Evolutionary conservation across 2,113 vertebrate genomes (phyloP).

Genomic region (Salvator merianae): DNA sequence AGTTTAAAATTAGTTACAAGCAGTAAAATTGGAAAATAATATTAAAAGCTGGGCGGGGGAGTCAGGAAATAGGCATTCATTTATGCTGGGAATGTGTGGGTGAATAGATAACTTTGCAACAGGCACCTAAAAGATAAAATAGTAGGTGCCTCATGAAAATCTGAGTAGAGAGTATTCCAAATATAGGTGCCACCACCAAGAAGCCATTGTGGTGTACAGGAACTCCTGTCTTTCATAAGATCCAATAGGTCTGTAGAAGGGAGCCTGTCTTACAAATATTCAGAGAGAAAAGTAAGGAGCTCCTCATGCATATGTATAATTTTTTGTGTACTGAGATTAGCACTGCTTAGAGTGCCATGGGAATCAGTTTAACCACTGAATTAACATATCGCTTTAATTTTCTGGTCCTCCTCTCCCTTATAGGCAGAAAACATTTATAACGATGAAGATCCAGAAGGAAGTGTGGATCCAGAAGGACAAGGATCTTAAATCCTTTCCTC

Average conservation of each 20-base stretch:
- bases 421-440: slow-evolving; percentile 99
- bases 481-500: slow-evolving; percentile 72
- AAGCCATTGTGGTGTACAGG: background rate
- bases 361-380: fast-evolving
- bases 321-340: background rate
- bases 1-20: too few species aligned
- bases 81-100: too few species aligned
- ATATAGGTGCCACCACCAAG: too few species aligned
- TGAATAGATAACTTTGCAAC: too few species aligned
- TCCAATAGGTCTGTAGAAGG: background rate
- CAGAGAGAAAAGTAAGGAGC: background rate
- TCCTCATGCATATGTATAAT: background rate
- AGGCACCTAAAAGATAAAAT: too few species aligned
- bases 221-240: too few species aligned
- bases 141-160: too few species aligned
- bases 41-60: too few species aligned
- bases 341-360: background rate
- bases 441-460: slow-evolving; percentile 95
- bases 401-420: slow-evolving; percentile 18
- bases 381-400: background rate
- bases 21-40: too few species aligned
- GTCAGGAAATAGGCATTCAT: too few species aligned
- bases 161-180: too few species aligned
- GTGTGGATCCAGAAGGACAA: slow-evolving; percentile 92
- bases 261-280: background rate